These are phyloP conservation scores for Aphaenogaster rudis DNA, from an alignment of 1,140 invertebrate species.

Conservation along the genomic window DNA sequence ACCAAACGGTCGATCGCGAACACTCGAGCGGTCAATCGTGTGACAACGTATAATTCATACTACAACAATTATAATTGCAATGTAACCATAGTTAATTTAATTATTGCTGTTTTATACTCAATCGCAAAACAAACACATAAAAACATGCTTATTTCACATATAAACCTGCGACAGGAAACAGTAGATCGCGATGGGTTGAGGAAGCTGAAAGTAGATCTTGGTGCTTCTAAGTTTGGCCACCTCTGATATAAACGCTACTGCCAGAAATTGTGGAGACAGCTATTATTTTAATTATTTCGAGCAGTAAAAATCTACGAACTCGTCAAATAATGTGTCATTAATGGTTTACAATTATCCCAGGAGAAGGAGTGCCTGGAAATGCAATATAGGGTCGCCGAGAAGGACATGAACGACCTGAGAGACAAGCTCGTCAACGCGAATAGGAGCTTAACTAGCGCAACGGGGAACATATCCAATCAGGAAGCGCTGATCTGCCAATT, in stretches of 20 bases:
- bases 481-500: slow-evolving; percentile 90
- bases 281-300: slow-evolving; percentile 3
- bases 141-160: too few species aligned
- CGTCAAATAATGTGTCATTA: not conserved
- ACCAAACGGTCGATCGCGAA: too few species aligned
- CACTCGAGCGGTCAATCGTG: too few species aligned
- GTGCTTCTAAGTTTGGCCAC: too few species aligned
- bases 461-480: slow-evolving; percentile 90
- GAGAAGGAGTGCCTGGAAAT: slow-evolving; percentile 91
- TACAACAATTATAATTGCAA: too few species aligned
- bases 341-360: slow-evolving; percentile 79
- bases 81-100: too few species aligned
- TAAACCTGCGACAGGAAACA: too few species aligned
- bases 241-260: not conserved
- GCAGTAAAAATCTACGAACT: not conserved
- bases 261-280: not conserved
- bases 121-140: too few species aligned
- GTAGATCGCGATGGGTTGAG: too few species aligned
- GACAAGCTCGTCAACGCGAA: slow-evolving; percentile 89
- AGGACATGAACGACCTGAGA: slow-evolving; percentile 89
- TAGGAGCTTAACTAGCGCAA: slow-evolving; percentile 89
- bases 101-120: too few species aligned
- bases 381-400: slow-evolving; percentile 89
- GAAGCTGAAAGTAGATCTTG: too few species aligned
- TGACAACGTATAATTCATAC: too few species aligned